Base-by-base conservation (phyloP, 2,113 vertebrate species). In the Lampris incognitus region DNA sequence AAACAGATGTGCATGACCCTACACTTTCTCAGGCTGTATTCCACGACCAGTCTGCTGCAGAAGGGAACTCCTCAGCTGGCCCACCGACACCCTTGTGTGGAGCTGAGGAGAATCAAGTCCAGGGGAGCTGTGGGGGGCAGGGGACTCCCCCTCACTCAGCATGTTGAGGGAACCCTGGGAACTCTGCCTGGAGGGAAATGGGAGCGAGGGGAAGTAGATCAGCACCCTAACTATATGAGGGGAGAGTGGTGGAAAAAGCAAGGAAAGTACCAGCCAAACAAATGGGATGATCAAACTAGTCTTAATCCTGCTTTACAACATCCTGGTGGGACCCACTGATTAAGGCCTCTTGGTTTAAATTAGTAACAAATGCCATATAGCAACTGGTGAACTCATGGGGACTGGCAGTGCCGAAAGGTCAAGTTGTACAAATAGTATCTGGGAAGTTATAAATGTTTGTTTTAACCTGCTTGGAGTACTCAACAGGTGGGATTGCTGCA, bases 41-140 rank as follows among this genome's bases (percentile, higher is more conserved):
- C 84, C 81, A 40, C 76, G 86, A 40, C 78, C 86, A 46, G 80
- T 92, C 88, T 94, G 92, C 72, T 91, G 90, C 80, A 94, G 86
- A 44, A 94, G 91, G 57, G 82, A 75, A 36, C 75, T 94, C 82
- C 88, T 93, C 72, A 94, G 85, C 85, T 90, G 89, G 56, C 91
- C 92, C 74, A 95, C 93, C 3, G 93, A 95, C 82, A 95, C 93
- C 36, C 88, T 87, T 60, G 94, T 94, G 89, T 82, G 90, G 69
- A 95, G 90, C 79, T 91, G 91, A 0, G 74, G 87, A 57, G 66
- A 54, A 7, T 90, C 78, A 13, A 51, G 74, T 57, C 79, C 78
- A 9, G 7, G 65, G 56, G 72, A 5, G 51, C 10, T 42, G 58
- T 6, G 48, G 0, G 63, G 56, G 50, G 69, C 67, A 11, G 39